These are phyloP conservation scores for Acromyrmex heyeri DNA, from an alignment of 1,140 invertebrate genomes.

Conservation along the genomic window DNA sequence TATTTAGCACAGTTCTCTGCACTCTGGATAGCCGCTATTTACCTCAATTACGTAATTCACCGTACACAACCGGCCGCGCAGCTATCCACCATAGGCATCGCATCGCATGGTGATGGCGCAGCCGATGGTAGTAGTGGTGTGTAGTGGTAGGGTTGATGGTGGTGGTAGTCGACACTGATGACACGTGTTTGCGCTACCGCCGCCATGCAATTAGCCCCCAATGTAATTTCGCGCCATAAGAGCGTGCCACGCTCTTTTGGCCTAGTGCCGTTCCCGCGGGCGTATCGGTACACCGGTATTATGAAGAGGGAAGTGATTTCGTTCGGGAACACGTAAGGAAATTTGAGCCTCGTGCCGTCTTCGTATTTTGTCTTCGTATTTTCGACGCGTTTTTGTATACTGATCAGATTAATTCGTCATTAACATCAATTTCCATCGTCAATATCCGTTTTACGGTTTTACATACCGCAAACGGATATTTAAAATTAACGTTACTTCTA, in stretches of 20 bases:
- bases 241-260: conserved; percentile 79
- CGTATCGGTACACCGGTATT: conserved; percentile 71
- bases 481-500: neutral
- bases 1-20: conserved; percentile 84
- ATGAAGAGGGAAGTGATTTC: conserved; percentile 75
- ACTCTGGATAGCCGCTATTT: conserved; percentile 83
- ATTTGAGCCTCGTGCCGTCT: conserved; percentile 57
- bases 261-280: conserved; percentile 77
- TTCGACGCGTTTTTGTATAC: neutral
- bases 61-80: conserved; percentile 77
- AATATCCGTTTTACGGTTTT: neutral
- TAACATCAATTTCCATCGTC: conserved; percentile 6
- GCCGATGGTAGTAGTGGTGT: conserved; percentile 62
- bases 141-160: conserved; percentile 55
- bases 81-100: conserved; percentile 73
- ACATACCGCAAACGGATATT: too few relatives aligned
- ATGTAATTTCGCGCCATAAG: conserved; percentile 78
- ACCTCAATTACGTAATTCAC: conserved; percentile 84
- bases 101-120: conserved; percentile 72
- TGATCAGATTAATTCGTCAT: neutral
- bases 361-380: neutral
- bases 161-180: conserved; percentile 77
- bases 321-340: conserved; percentile 64
- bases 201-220: conserved; percentile 81
- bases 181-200: conserved; percentile 82